Percentiles rank a stretch among this genome's conserved stretches.
phyloP scores from a whole-genome alignment of 2,888 invertebrate genomes.

The Blastobasis lacticolella region DNA sequence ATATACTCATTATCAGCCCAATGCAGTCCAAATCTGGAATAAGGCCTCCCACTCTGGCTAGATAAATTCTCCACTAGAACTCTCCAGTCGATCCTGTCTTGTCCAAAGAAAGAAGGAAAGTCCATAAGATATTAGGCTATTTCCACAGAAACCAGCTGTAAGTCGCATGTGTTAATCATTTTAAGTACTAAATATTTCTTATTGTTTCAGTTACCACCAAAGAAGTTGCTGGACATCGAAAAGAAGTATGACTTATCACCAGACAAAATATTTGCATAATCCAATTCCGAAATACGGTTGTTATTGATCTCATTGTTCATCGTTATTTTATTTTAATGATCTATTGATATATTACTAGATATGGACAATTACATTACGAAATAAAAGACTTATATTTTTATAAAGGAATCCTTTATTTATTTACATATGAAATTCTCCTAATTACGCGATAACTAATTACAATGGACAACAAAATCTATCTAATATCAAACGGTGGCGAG shows the following conservation, averaged over 20 bases:
- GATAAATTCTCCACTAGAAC: too few species aligned
- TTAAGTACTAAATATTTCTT: background rate
- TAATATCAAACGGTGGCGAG: constrained; percentile 57
- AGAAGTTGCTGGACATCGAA: constrained; percentile 17
- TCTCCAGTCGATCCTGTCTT: too few species aligned
- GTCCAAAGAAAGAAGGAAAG: too few species aligned
- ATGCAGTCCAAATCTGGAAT: too few species aligned
- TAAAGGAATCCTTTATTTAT: constrained; percentile 69
- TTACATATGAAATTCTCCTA: constrained; percentile 72
- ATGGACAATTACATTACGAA: constrained; percentile 1
- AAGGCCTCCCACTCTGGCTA: too few species aligned
- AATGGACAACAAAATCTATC: constrained; percentile 66
- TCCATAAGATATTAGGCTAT: too few species aligned
- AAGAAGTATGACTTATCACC: constrained; percentile 24
- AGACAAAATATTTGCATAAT: constrained; percentile 23
- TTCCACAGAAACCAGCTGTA: too few species aligned
- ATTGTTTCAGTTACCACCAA: constrained; percentile 29
- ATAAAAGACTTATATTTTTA: constrained; percentile 41
- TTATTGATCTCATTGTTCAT: constrained; percentile 2
- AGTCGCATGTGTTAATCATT: too few species aligned
- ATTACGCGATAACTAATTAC: constrained; percentile 65
- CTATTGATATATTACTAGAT: background rate
- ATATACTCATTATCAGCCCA: too few species aligned
- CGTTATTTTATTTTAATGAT: constrained; percentile 1
- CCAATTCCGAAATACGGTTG: constrained; percentile 1